A percentile compares a stretch with the other conserved stretches of the same genome.
phyloP scores from a whole-genome alignment of 1,140 invertebrate species.

The Pseudomyrmex dendroicus region DNA sequence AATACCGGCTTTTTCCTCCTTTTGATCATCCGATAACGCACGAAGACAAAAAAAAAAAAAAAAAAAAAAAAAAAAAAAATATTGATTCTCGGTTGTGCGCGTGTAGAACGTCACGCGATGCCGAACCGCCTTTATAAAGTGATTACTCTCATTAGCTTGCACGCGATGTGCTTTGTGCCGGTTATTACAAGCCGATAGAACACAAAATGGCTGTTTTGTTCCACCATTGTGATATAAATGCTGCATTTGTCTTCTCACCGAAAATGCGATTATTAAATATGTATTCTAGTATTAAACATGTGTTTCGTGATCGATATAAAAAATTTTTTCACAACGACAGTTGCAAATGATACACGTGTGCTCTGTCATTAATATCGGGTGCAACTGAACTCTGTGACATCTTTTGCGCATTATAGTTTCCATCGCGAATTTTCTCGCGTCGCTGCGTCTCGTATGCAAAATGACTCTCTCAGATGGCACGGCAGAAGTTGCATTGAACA shows the following conservation, averaged over 20 bases:
- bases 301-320: background rate
- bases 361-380: constrained; percentile 15
- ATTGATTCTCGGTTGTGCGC: constrained; percentile 79
- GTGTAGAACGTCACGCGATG: constrained; percentile 81
- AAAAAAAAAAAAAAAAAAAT: constrained; percentile 69
- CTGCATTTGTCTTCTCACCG: background rate
- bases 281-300: too few species aligned
- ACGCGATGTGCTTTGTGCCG: constrained; percentile 82
- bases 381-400: constrained; percentile 20
- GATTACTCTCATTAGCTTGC: constrained; percentile 84
- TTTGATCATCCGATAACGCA: constrained; percentile 28
- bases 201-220: constrained; percentile 68
- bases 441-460: constrained; percentile 58
- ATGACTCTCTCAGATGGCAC: constrained; percentile 46
- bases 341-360: background rate
- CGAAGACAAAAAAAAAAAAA: constrained; percentile 1
- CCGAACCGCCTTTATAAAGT: constrained; percentile 82
- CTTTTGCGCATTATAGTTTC: constrained; percentile 44
- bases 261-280: too few species aligned
- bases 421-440: background rate
- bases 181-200: constrained; percentile 70
- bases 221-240: constrained; percentile 12
- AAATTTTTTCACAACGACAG: background rate
- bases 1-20: constrained; percentile 36
- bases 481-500: constrained; percentile 42